phyloP scores from a whole-genome alignment of 2,888 invertebrate genomes.

The Andrena flavipes region DNA sequence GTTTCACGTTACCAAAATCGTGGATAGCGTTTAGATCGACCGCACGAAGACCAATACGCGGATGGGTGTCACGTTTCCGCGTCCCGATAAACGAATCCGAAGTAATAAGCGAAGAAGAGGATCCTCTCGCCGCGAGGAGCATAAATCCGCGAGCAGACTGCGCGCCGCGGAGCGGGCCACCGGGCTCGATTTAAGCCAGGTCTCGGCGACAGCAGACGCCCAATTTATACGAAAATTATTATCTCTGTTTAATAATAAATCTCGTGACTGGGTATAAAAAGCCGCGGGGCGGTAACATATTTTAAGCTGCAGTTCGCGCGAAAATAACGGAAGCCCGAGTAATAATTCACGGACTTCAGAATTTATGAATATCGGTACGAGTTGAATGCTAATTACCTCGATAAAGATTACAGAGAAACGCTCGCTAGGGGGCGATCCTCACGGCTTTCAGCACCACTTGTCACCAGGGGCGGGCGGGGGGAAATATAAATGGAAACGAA shows the following conservation, averaged over 20 bases:
- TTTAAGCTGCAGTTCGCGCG: neutral
- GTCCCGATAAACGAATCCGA: no score
- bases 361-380: slow-evolving; percentile 29
- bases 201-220: neutral
- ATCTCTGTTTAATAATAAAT: slow-evolving; percentile 20
- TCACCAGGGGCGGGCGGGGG: neutral
- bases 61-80: no score
- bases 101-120: neutral
- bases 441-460: neutral
- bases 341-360: neutral
- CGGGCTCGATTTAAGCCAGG: neutral
- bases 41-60: no score
- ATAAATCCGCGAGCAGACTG: neutral
- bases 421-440: neutral
- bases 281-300: neutral
- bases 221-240: slow-evolving; percentile 15
- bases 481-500: neutral
- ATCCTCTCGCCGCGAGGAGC: neutral
- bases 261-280: neutral
- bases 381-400: slow-evolving; percentile 36
- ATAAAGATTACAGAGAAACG: slow-evolving; percentile 28
- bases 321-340: neutral
- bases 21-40: neutral
- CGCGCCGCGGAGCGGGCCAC: neutral
- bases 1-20: neutral